Evolutionary conservation across 2,888 invertebrate genomes (phyloP), one percentile per base, ranked within the genome.

Genomic region (Orchesellides sinensis): DNA sequence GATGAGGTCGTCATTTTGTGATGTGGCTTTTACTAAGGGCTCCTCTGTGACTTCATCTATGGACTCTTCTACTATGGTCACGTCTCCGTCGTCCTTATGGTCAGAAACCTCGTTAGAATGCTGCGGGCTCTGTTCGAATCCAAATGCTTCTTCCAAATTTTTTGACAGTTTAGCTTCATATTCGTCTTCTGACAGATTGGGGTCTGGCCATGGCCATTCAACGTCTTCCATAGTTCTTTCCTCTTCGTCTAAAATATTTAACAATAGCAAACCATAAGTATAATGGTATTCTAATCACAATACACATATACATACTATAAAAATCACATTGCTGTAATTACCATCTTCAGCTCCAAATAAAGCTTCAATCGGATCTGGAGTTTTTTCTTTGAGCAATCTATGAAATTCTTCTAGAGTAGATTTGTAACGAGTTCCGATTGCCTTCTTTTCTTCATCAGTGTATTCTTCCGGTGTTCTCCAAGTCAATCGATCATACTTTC

Each of bases 391-490:
- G 5, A 49, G 4, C 21, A 73, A 32, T 23, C 56, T 66, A 6
- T 56, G 12, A 59, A 66, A 80, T 29, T 73, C 66, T 23, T 59
- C 17, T 45, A 65, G 49, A 2, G 47, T 47, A 19, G 68, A 25
- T n/a, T 70, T 70, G 61, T 80, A 80, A 29, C 80, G 56, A 6
- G 69, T 49, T 35, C 54, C 17, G 2, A 80, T n/a, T 3, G 75
- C 70, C 17, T 66, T 84, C 63, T 80, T 84, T 32, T 84, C 83
- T 10, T 84, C 77, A 10, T 25, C 49, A 6, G 56, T 40, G 54
- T 84, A 84, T 52, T 80, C 66, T 21, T 75, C 66, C 8, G 80
- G 80, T 1, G 54, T 29, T 35, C 66, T 40, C 66, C 68, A 73
- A 25, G n/a, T 49, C 4, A 32, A 17, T 29, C 2, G 32, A 25